Base-by-base conservation (phyloP, 1,140 invertebrate genomes). In the Eriosoma lanigerum region DNA sequence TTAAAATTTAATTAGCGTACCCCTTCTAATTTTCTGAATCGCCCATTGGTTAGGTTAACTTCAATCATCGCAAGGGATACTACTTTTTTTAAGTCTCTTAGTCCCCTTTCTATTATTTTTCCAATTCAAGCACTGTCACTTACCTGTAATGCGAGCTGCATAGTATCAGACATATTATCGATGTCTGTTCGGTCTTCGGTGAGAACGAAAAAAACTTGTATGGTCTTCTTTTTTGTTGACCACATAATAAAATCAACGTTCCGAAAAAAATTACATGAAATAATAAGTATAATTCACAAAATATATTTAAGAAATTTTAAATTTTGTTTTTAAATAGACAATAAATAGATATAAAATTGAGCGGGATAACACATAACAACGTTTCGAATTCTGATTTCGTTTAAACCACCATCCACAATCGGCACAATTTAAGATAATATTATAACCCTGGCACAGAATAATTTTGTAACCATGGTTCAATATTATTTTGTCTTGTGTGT, bases 71-170 rank as follows among this genome's bases (percentile, higher is more conserved):
- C n/a, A n/a, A n/a, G n/a, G n/a, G n/a, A n/a, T n/a, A n/a, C n/a
- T n/a, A n/a, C n/a, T n/a, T n/a, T n/a, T n/a, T n/a, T n/a, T n/a
- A n/a, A n/a, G n/a, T n/a, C n/a, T n/a, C n/a, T n/a, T n/a, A n/a
- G n/a, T n/a, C n/a, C n/a, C n/a, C n/a, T n/a, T n/a, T n/a, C n/a
- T n/a, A n/a, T n/a, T n/a, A n/a, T n/a, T n/a, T n/a, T n/a, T n/a
- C n/a, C n/a, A n/a, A n/a, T n/a, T n/a, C n/a, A 19, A 32, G 17
- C 17, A n/a, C 32, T 12, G 32, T 17, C 32, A 68, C 38, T 62
- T 5, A 78, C 75, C 38, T 78, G 75, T 13, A 78, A 62, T 12
- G 75, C 75, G 3, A 78, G 56, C 21, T 78, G 75, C 75, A 78
- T 78, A 60, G 38, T 44, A 46, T 78, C 75, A 24, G 75, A 78